Percentiles rank a stretch among this genome's conserved stretches.
These are phyloP conservation scores for Brachionus manjavacas DNA, from an alignment of 1,140 invertebrate genomes.

Conservation along the genomic window DNA sequence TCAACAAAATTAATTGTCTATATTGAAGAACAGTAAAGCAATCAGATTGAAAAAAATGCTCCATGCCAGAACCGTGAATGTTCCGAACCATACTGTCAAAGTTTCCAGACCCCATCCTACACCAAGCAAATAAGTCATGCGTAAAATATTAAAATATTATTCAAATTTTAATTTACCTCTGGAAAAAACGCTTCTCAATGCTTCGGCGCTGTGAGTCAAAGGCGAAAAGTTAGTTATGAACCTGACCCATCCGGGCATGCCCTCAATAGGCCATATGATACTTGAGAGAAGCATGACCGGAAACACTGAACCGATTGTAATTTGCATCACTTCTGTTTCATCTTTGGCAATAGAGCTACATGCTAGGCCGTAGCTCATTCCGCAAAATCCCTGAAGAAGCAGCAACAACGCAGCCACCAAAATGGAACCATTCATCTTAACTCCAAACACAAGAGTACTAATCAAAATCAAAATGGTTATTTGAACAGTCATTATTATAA, in stretches of 20 bases:
- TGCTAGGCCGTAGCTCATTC: slow-evolving; percentile 75
- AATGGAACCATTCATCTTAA: slow-evolving; percentile 69
- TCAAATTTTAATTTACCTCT: slow-evolving; percentile 63
- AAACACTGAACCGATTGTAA: slow-evolving; percentile 84
- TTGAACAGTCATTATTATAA: slow-evolving; percentile 86
- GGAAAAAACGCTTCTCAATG: slow-evolving; percentile 78
- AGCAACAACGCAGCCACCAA: slow-evolving; percentile 71
- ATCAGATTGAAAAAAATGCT: slow-evolving; percentile 19
- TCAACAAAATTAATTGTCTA: background rate
- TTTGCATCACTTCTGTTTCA: slow-evolving; percentile 83
- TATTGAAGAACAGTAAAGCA: slow-evolving; percentile 23
- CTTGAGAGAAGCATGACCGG: slow-evolving; percentile 78
- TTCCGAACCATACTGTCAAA: slow-evolving; percentile 29
- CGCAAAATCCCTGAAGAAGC: slow-evolving; percentile 73
- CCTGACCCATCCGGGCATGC: slow-evolving; percentile 77
- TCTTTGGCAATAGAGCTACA: slow-evolving; percentile 53
- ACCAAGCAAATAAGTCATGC: background rate
- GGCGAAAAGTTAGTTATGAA: slow-evolving; percentile 78
- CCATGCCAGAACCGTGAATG: slow-evolving; percentile 8
- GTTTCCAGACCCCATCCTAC: slow-evolving; percentile 11
- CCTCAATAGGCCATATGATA: slow-evolving; percentile 84
- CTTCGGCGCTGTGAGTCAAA: slow-evolving; percentile 81
- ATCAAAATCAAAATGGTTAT: slow-evolving; percentile 77
- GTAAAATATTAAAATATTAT: no score
- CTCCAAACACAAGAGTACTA: slow-evolving; percentile 66